Base-by-base conservation (phyloP, 2,797 vertebrate genomes). In the Diplodus sargus region DNA sequence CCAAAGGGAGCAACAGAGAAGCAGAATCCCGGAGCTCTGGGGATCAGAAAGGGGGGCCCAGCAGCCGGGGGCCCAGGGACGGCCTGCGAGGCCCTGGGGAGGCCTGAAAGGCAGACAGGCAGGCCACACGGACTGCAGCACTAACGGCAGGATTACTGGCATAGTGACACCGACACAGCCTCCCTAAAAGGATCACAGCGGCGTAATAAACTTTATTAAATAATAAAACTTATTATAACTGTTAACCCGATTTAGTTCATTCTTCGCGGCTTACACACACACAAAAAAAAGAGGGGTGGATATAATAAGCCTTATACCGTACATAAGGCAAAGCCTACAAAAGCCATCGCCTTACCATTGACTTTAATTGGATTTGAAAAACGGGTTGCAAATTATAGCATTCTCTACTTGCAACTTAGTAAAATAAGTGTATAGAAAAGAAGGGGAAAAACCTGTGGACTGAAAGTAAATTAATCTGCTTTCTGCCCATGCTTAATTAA, bases 171-270 rank as follows among this genome's bases (percentile, higher is more conserved):
- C 95, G 96, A 95, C 96, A 95, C 96, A 97, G 97, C 96, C 96
- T 97, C 97, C 97, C 97, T 98, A 98, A 99, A 97, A 97, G 97
- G 98, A 99, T 99, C 97, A 98, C 93, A 94, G 93, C 95, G 93
- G 96, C 96, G 97, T 97, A 98, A 99, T 99, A 97, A 99, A 99
- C 96, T 99, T 99, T 99, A 99, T 99, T 99, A 98, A 99, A 99
- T 99, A 99, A 99, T 98, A 98, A 98, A 97, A 99, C 97, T 99
- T 99, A 99, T 98, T 99, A 99, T 97, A 99, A 99, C 96, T 97
- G 97, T 97, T 99, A 99, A 99, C 98, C 97, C 97, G 98, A 99
- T 99, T 99, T 99, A 98, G 96, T 98, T 99, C 96, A 98, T 99
- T 99, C 97, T 99, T 97, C 95, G 96, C 96, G 97, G 98, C 98